Conservation (phyloP, 2,797 vertebrate species). For the Ctenopoma kingsleyae region DNA sequence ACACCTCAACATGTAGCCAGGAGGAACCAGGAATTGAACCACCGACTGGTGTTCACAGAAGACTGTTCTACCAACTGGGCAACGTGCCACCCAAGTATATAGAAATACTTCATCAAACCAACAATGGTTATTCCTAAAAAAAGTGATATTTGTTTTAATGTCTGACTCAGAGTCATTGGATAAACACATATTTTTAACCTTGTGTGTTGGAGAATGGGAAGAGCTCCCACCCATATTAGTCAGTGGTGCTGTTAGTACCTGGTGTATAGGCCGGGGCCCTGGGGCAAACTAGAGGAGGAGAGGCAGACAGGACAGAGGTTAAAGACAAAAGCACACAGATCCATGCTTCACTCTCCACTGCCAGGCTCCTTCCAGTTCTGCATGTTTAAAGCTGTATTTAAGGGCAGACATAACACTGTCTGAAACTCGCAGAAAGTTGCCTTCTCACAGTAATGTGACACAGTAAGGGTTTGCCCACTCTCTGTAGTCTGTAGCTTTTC, state of each 20-base stretch:
- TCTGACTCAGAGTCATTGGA: neutral
- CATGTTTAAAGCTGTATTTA: conserved; percentile 18
- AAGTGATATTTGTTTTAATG: neutral
- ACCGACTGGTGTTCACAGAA: too few relatives aligned
- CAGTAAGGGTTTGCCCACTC: neutral
- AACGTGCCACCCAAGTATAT: too few relatives aligned
- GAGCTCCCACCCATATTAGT: conserved; percentile 34
- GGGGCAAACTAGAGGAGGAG: conserved; percentile 88
- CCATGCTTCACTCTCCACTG: conserved; percentile 32
- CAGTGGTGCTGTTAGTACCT: conserved; percentile 86
- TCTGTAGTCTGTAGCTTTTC: neutral
- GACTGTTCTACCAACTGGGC: too few relatives aligned
- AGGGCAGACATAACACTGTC: neutral
- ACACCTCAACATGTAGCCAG: too few relatives aligned
- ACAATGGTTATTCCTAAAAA: neutral
- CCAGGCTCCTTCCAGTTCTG: conserved; percentile 22
- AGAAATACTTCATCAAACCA: neutral
- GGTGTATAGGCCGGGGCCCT: conserved; percentile 90
- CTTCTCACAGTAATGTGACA: neutral
- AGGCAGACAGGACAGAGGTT: conserved; percentile 79
- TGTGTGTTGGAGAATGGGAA: neutral
- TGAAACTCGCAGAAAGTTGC: neutral
- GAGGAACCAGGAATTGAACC: too few relatives aligned
- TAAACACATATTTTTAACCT: neutral
- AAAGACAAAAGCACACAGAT: conserved; percentile 58